Conservation (phyloP, 2,888 invertebrate species). For the Chloroclysta siterata region DNA sequence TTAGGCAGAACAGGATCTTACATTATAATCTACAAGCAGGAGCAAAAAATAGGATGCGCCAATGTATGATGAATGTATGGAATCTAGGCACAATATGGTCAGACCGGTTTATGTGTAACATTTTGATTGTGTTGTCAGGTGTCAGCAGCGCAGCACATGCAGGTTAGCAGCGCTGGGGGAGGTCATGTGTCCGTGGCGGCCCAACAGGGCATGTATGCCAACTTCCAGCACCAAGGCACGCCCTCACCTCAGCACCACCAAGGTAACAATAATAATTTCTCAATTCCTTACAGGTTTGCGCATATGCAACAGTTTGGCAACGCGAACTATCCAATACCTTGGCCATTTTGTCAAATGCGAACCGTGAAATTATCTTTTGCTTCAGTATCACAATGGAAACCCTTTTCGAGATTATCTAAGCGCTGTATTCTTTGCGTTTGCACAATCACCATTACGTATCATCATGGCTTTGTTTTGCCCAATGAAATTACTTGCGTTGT, state of each 20-base stretch:
- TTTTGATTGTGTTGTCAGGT: constrained; percentile 82
- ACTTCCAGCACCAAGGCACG: constrained; percentile 78
- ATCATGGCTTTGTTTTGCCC: constrained; percentile 23
- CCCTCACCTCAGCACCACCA: constrained; percentile 79
- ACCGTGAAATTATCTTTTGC: constrained; percentile 23
- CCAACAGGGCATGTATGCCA: constrained; percentile 92
- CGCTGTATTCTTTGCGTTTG: constrained; percentile 20
- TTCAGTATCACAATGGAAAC: constrained; percentile 13
- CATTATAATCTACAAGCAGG: constrained; percentile 1
- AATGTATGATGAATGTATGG: constrained; percentile 2
- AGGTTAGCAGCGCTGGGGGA: constrained; percentile 89
- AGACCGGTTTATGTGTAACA: constrained; percentile 16
- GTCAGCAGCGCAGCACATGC: constrained; percentile 94
- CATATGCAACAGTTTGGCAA: constrained; percentile 11
- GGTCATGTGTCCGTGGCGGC: constrained; percentile 92
- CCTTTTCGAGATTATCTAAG: constrained; percentile 27
- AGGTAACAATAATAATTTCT: constrained; percentile 21
- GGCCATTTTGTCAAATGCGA: constrained; percentile 21
- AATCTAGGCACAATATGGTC: constrained; percentile 7
- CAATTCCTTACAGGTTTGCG: constrained; percentile 3
- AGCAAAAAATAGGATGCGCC: neutral
- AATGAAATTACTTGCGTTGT: constrained; percentile 13
- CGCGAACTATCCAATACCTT: constrained; percentile 6
- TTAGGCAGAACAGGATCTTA: too few species aligned
- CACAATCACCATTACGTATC: constrained; percentile 27